Evolutionary conservation across 1,140 invertebrate species (phyloP), one percentile per base, ranked within the genome.

Genomic region (Papilio polytes): DNA sequence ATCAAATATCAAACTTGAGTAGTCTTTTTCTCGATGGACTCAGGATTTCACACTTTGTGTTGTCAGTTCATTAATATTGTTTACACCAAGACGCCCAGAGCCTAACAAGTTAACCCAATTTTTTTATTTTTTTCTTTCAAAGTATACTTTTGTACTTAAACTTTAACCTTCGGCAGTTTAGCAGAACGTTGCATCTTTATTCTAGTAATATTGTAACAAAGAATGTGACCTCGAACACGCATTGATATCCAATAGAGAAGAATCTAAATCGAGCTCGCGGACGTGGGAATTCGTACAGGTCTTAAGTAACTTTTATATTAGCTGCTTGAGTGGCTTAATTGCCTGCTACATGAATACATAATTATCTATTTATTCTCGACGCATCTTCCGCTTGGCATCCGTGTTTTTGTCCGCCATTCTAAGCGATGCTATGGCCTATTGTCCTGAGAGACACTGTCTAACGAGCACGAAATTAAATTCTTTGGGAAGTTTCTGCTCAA

Each of bases 371-470:
- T 66, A 78, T 63, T 59, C 56, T 41, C 36, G 56, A 66, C 77
- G 59, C 77, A 78, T 78, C 77, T 78, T 78, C 56, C 77, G 77
- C 56, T 63, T 22, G 53, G 77, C 77, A 78, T 78, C 77, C 77
- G 77, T 41, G 77, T 78, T 78, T 78, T 78, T 78, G 77, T 78
- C 66, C 36, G 53, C 77, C 77, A 78, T 78, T 78, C 77, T 78
- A 66, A 78, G 77, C 56, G 46, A 66, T 66, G 59, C 77, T 78
- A 78, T 78, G 36, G 36, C 77, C 77, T 46, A 78, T 78, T 78
- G 77, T 78, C 77, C 77, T 78, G 56, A 44, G 53, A 78, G 77
- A 78, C 56, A 22, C 51, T 20, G 51, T 15, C 59, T 78, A 56
- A 78, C 76, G 53, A 78, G 26, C 36, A 59, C 76, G 18, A 26